A percentile compares a stretch with the other conserved stretches of the same genome.
Evolutionary conservation across 2,797 vertebrate species (phyloP).

Genomic region (Platyrinchus mystaceus): DNA sequence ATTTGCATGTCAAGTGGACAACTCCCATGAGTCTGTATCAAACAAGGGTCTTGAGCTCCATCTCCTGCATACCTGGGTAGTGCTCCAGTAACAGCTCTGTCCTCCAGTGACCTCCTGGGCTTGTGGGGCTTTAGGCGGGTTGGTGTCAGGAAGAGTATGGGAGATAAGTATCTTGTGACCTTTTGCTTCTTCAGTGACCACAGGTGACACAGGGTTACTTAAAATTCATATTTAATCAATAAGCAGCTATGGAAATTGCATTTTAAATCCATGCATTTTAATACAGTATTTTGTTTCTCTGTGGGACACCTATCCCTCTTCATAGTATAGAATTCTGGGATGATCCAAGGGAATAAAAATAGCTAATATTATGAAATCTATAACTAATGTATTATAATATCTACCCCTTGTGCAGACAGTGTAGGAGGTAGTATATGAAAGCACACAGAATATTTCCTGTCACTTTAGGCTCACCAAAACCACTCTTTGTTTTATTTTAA

Average conservation of each 20-base stretch:
- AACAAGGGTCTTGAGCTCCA: not conserved
- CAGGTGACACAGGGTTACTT: not conserved
- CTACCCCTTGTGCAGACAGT: not conserved
- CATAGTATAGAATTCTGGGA: not conserved
- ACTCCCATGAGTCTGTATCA: not conserved
- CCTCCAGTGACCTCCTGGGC: not conserved
- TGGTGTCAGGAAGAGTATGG: not conserved
- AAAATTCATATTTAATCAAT: not conserved
- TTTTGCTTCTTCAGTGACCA: not conserved
- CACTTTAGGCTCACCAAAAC: not conserved
- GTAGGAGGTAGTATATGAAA: not conserved
- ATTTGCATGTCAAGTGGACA: not conserved
- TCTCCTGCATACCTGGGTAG: not conserved
- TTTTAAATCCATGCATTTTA: not conserved
- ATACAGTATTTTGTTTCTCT: not conserved
- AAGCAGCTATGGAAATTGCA: not conserved
- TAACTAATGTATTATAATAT: not conserved
- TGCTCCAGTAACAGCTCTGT: not conserved
- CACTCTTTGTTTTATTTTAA: not conserved
- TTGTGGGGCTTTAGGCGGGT: fast-evolving
- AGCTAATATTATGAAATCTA: not conserved
- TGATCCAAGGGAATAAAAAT: not conserved
- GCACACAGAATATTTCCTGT: not conserved
- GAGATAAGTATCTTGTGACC: not conserved
- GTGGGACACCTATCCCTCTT: not conserved